These are phyloP conservation scores for Heliconius hewitsoni DNA, from an alignment of 1,140 invertebrate species.

Conservation along the genomic window DNA sequence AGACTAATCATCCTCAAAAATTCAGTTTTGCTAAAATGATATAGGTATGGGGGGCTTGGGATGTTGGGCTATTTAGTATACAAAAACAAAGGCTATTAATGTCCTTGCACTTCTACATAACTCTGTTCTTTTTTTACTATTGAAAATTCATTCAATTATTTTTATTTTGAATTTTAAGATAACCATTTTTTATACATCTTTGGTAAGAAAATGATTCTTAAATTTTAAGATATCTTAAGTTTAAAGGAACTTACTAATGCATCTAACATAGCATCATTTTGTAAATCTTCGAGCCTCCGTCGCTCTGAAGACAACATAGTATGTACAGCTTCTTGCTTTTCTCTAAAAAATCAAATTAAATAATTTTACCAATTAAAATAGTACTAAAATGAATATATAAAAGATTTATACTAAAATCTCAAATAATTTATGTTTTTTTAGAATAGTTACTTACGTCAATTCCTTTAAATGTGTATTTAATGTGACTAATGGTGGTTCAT, in stretches of 20 bases:
- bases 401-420: background rate
- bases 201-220: background rate
- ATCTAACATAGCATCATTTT: slow-evolving; percentile 72
- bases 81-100: no score
- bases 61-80: no score
- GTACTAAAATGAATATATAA: background rate
- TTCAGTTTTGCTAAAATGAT: no score
- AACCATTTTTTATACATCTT: background rate
- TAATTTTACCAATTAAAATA: background rate
- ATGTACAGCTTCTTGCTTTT: slow-evolving; percentile 70
- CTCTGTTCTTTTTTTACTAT: no score
- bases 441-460: slow-evolving; percentile 61
- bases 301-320: slow-evolving; percentile 62
- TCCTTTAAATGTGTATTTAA: slow-evolving; percentile 74
- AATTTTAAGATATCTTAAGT: background rate
- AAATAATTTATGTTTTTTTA: background rate
- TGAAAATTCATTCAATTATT: no score
- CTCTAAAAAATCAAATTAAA: slow-evolving; percentile 46
- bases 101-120: no score
- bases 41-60: no score
- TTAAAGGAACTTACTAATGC: slow-evolving; percentile 43
- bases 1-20: no score
- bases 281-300: slow-evolving; percentile 64
- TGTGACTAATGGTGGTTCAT: slow-evolving; percentile 68
- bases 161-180: no score